Conservation (phyloP, 2,113 vertebrate species). For the Pampusana beccarii region DNA sequence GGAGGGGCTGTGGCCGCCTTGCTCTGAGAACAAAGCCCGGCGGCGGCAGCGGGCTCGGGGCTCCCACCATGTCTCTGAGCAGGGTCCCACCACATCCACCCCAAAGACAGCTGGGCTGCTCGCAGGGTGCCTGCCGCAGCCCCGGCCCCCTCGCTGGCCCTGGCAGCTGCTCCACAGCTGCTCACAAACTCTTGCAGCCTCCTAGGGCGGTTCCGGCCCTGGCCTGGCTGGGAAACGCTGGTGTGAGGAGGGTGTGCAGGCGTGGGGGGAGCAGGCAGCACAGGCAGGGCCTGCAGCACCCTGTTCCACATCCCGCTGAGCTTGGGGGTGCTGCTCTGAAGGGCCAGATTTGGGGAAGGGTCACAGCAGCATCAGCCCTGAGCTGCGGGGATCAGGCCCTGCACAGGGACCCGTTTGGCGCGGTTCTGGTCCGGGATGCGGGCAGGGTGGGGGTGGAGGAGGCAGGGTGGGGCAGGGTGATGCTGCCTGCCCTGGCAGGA, state of each 20-base stretch:
- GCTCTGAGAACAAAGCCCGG: conserved; percentile 62
- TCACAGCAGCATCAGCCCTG: too few species aligned
- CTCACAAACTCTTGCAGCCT: neutral
- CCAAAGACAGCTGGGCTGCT: neutral
- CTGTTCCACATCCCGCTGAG: rapidly evolving
- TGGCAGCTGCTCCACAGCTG: conserved; percentile 61
- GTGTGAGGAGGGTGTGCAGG: neutral
- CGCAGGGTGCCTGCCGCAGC: neutral
- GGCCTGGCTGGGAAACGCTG: neutral
- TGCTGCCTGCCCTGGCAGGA: neutral
- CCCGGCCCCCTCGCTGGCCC: neutral
- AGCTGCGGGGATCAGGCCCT: neutral
- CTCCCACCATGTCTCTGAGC: neutral
- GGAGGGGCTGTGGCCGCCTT: conserved; percentile 37
- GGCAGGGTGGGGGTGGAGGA: neutral
- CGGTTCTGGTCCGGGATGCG: rapidly evolving
- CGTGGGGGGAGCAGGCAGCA: neutral
- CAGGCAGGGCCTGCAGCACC: rapidly evolving
- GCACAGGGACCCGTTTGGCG: rapidly evolving
- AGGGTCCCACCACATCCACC: neutral
- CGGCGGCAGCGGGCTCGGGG: neutral
- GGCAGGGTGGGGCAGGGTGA: rapidly evolving
- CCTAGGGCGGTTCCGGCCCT: neutral
- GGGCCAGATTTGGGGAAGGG: neutral
- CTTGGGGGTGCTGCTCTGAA: neutral